Percentiles rank a stretch among this genome's conserved stretches.
These are phyloP conservation scores for Mesoclemmys tuberculata DNA, from an alignment of 2,113 vertebrate species.

Conservation along the genomic window DNA sequence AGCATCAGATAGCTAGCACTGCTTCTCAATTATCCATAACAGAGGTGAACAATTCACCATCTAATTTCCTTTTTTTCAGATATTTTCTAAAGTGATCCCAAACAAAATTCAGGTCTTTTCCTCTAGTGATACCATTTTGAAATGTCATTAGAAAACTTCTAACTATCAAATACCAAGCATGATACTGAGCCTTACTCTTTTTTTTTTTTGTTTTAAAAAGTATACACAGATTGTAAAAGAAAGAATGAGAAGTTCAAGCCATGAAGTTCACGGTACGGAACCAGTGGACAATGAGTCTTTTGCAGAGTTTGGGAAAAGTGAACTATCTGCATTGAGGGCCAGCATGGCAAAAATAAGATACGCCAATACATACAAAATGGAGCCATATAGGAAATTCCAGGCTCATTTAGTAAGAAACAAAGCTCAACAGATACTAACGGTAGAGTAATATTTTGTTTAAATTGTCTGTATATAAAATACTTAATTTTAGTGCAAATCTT, in stretches of 20 bases:
- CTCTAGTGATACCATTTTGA: background rate
- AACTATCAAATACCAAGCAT: background rate
- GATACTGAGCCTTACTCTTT: background rate
- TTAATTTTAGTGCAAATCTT: conserved; percentile 7
- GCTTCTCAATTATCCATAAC: background rate
- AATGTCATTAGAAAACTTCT: background rate
- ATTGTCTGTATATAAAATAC: background rate
- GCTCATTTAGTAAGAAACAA: conserved; percentile 62
- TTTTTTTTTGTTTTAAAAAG: conserved; percentile 2
- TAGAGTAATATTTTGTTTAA: conserved; percentile 33
- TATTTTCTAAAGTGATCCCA: background rate
- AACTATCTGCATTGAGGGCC: conserved; percentile 25
- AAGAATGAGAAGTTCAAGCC: conserved; percentile 21
- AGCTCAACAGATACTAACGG: conserved; percentile 72
- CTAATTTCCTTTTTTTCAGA: background rate
- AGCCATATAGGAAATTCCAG: conserved; percentile 66
- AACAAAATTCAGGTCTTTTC: background rate
- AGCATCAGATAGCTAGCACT: background rate
- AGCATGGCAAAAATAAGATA: conserved; percentile 55
- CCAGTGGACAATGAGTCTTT: conserved; percentile 48
- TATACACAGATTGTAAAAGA: conserved; percentile 61
- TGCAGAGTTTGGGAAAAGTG: conserved; percentile 52
- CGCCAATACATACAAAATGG: conserved; percentile 77
- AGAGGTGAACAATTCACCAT: background rate
- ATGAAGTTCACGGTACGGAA: conserved; percentile 33